Evolutionary conservation across 2,888 invertebrate species (phyloP), one percentile per base, ranked within the genome.

Genomic region (Phalangium opilio): DNA sequence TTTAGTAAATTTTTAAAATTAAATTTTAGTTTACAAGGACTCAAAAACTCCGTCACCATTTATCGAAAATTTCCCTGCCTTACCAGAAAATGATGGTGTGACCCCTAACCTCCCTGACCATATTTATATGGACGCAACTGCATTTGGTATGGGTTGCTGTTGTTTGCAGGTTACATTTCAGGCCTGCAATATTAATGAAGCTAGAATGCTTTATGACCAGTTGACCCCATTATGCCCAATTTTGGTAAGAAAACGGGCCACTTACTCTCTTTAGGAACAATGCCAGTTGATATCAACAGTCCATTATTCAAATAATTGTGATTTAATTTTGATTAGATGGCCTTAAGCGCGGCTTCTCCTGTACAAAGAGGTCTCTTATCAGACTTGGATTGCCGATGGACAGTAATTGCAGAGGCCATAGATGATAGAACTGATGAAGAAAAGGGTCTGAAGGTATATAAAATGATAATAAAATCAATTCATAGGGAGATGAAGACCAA

Each of bases 111-210:
- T 77, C 60, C 83, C 84, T 0, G 85, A 95, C 70, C 86, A 90
- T 62, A 84, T 99, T 54, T 91, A 96, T 62, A 81, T 98, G 81
- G 98, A 99, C 68, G 89, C 91, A 1, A 96, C 98, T 96, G 96
- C 95, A 19, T 98, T 98, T 66, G 96, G 58, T 47, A 98, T 98
- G 98, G 98, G 98, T 27, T 93, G 93, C 66, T 91, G 89, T 62
- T 96, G 95, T 64, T 73, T 96, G 35, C 96, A 96, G 67, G 74
- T 91, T 47, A 91, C 90, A 43, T 96, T 98, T 72, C 84, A 90
- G 69, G 95, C 96, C 1, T 90, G 90, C 67, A 93, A 93, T 65
- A 90, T 99, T 55, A 77, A 76, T 40, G 98, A 99, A 71, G 96
- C 96, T 3, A 75, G 91, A 54, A 84, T 83, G 34, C 73, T 99